Evolutionary conservation across 2,797 vertebrate species (phyloP).

Genomic region (Coregonus suidteri): DNA sequence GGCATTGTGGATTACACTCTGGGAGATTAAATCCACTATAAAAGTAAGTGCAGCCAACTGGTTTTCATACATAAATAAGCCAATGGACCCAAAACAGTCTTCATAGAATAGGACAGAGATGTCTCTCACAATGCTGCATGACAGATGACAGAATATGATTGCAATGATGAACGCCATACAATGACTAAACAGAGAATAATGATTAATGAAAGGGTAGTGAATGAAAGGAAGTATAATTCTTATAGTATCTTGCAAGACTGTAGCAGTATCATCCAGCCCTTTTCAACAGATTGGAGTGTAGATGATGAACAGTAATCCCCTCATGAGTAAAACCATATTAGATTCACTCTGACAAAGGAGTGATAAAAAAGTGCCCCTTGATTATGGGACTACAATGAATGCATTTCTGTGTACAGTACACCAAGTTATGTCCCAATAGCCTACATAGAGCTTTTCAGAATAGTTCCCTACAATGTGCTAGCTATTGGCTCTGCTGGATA

Average conservation of each 20-base stretch:
- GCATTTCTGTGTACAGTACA: conserved; percentile 30
- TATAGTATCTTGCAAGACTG: not conserved
- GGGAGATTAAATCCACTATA: not conserved
- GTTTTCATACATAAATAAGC: not conserved
- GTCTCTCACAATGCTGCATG: not conserved
- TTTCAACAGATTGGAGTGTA: not conserved
- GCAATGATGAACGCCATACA: not conserved
- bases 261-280: not conserved
- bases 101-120: not conserved
- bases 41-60: not conserved
- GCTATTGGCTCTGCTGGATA: not conserved
- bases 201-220: not conserved
- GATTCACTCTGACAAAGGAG: not conserved
- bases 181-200: not conserved
- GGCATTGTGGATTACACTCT: not conserved
- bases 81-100: not conserved
- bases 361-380: conserved; percentile 6
- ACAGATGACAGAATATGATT: not conserved
- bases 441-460: not conserved
- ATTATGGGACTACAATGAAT: conserved; percentile 19
- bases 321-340: not conserved
- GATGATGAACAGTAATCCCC: not conserved
- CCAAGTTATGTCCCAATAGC: not conserved
- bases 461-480: not conserved
- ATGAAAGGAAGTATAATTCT: not conserved